Conservation (phyloP, 1,140 invertebrate species). For the Caenorhabditis brenneri region DNA sequence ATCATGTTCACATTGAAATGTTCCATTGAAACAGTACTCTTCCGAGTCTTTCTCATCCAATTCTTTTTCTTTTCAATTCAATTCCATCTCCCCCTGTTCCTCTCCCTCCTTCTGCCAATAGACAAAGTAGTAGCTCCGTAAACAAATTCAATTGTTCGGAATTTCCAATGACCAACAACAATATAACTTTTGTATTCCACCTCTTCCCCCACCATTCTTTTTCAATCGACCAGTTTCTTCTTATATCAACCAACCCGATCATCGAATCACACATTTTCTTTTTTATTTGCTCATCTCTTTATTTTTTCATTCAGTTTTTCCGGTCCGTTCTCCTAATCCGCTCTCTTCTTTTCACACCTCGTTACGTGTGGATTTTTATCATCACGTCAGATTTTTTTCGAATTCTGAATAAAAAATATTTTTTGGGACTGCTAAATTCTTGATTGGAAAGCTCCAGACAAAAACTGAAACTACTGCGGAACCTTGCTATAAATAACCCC, state of each 20-base stretch:
- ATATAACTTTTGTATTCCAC: not conserved
- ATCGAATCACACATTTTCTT: slow-evolving; percentile 5
- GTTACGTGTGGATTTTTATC: not conserved
- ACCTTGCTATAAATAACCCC: too few species aligned
- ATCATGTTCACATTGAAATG: not conserved
- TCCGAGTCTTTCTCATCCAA: too few species aligned
- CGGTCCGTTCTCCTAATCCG: slow-evolving; percentile 24
- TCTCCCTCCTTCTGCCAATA: not conserved
- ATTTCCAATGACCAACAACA: slow-evolving; percentile 34
- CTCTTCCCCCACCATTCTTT: not conserved
- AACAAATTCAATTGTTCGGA: not conserved
- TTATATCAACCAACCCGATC: not conserved
- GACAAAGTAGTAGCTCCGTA: not conserved
- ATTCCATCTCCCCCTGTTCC: not conserved
- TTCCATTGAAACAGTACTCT: too few species aligned
- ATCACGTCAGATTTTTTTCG: not conserved
- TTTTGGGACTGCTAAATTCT: too few species aligned
- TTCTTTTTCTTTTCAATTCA: not conserved
- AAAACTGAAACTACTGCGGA: too few species aligned
- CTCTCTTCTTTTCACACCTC: slow-evolving; percentile 20
- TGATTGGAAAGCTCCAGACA: too few species aligned
- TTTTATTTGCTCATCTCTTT: slow-evolving; percentile 41
- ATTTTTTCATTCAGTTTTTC: slow-evolving; percentile 43
- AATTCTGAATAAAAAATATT: not conserved
- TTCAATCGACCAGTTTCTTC: not conserved